Conservation (phyloP, 2,113 vertebrate species). For the Hippocampus barbouri region DNA sequence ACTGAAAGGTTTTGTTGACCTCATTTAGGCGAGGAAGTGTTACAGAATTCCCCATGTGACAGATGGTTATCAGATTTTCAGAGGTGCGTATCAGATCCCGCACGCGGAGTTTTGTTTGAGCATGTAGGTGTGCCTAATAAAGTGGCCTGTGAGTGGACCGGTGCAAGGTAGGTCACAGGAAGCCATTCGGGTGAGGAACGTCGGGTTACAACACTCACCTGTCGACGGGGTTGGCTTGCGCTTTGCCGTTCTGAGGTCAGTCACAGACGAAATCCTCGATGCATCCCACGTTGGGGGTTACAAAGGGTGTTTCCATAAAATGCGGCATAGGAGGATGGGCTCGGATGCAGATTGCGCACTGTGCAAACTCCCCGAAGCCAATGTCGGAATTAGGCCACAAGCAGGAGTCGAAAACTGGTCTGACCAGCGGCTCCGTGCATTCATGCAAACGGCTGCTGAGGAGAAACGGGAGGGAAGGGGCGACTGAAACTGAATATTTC, state of each 20-base stretch:
- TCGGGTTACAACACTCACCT: constrained; percentile 37
- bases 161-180: background rate
- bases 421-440: constrained; percentile 33
- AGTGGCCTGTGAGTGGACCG: background rate
- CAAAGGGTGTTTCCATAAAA: background rate
- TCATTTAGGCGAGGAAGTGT: background rate
- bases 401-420: constrained; percentile 44
- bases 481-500: constrained; percentile 47
- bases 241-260: constrained; percentile 3
- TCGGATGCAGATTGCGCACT: constrained; percentile 1
- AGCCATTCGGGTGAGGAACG: background rate
- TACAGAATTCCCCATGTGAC: background rate
- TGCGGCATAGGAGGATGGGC: background rate
- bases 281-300: background rate
- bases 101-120: background rate
- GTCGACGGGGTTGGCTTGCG: background rate
- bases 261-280: constrained; percentile 17
- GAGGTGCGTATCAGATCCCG: background rate
- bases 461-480: constrained; percentile 27
- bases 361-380: background rate
- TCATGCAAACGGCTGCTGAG: constrained; percentile 23
- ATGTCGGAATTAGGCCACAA: background rate
- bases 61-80: background rate
- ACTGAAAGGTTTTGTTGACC: background rate
- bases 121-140: background rate